These are phyloP conservation scores for Periparus ater DNA, from an alignment of 2,797 vertebrate genomes.

Conservation along the genomic window DNA sequence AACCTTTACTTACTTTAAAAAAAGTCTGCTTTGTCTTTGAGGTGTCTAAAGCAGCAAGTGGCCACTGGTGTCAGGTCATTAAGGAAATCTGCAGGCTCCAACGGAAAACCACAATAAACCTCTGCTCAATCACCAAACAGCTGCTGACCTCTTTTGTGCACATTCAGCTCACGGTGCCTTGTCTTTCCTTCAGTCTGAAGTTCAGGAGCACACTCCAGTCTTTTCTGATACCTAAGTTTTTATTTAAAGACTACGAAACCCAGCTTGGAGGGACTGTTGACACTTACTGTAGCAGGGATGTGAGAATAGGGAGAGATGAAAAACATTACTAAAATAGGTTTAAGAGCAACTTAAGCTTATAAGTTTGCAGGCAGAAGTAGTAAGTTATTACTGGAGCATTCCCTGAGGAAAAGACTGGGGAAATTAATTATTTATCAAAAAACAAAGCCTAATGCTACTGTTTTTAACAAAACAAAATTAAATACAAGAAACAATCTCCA, in stretches of 20 bases:
- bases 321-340: neutral
- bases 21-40: neutral
- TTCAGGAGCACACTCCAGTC: neutral
- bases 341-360: neutral
- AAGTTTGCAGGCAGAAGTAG: neutral
- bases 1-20: neutral
- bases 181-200: neutral
- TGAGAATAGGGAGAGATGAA: neutral
- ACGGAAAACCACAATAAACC: neutral
- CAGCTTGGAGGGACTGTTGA: neutral
- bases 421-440: neutral
- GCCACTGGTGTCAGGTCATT: conserved; percentile 79
- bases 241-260: neutral
- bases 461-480: neutral
- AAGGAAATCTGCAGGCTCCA: conserved; percentile 31
- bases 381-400: neutral
- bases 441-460: neutral
- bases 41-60: conserved; percentile 78
- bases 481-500: neutral
- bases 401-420: neutral
- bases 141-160: neutral
- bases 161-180: neutral
- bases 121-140: neutral
- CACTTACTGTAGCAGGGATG: neutral
- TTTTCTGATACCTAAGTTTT: neutral